Percentiles rank a stretch among this genome's conserved stretches.
Evolutionary conservation across 2,797 vertebrate species (phyloP).

Genomic region (Fratercula arctica): DNA sequence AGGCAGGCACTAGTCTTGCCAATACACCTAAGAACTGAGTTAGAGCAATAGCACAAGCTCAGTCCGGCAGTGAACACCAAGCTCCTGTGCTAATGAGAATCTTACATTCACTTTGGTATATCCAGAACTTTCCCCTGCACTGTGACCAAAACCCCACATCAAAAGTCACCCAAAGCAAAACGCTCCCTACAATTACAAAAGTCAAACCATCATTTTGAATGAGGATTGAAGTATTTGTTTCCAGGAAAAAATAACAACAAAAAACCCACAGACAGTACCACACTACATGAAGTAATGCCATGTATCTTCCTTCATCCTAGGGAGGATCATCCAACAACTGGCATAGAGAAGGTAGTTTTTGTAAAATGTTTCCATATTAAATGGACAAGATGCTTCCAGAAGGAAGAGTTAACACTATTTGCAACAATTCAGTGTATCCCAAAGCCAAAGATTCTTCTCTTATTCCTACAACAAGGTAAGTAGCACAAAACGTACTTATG

Average conservation of each 20-base stretch:
- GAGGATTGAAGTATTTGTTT: background rate
- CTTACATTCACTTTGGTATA: background rate
- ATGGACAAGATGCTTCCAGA: background rate
- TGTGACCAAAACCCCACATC: conserved; percentile 45
- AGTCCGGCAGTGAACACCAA: background rate
- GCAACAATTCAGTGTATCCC: background rate
- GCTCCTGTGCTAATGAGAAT: background rate
- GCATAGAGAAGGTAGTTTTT: background rate
- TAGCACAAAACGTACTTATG: background rate
- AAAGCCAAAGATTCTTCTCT: background rate
- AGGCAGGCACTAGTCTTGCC: background rate
- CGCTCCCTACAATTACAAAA: conserved; percentile 41
- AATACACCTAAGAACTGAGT: background rate
- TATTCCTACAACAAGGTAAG: background rate
- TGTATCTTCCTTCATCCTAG: background rate
- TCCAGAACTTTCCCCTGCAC: background rate
- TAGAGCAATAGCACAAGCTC: background rate
- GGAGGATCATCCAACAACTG: background rate
- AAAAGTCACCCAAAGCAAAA: conserved; percentile 25
- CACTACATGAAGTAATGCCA: background rate
- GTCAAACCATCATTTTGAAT: background rate
- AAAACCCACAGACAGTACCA: background rate
- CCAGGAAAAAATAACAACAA: background rate
- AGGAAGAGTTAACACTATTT: background rate
- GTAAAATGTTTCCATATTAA: background rate